These are phyloP conservation scores for Pentalonia nigronervosa DNA, from an alignment of 1,140 invertebrate species.

Conservation along the genomic window DNA sequence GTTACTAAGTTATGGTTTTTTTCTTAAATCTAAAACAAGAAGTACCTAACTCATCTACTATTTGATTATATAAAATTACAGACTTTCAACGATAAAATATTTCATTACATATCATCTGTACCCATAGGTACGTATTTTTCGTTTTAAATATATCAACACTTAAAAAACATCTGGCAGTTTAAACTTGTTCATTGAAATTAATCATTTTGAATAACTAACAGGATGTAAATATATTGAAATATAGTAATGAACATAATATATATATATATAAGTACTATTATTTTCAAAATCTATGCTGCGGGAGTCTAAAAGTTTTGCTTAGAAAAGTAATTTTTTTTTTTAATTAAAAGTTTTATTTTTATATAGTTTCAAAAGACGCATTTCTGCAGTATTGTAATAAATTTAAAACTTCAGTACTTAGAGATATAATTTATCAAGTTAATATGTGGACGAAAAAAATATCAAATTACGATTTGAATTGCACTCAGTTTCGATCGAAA, in stretches of 20 bases:
- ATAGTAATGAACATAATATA: background rate
- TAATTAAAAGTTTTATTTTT: conserved; percentile 41
- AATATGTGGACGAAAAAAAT: background rate
- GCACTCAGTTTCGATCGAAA: background rate
- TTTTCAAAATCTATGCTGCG: background rate
- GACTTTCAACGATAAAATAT: background rate
- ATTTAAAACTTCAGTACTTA: conserved; percentile 18
- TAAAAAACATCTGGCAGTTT: background rate
- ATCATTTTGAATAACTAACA: background rate
- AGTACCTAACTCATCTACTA: background rate
- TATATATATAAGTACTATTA: background rate
- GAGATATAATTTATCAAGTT: background rate
- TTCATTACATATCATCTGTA: background rate
- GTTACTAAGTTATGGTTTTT: background rate
- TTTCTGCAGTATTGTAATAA: conserved; percentile 20
- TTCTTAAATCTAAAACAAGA: background rate
- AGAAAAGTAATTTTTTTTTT: background rate
- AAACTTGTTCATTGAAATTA: background rate
- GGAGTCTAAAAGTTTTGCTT: background rate
- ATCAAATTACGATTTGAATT: background rate
- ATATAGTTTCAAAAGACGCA: background rate
- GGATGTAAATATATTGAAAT: background rate
- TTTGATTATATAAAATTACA: background rate
- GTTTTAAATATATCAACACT: background rate
- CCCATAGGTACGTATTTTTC: background rate